These are phyloP conservation scores for Pyrochroa serraticornis DNA, from an alignment of 2,888 invertebrate species.

Conservation along the genomic window DNA sequence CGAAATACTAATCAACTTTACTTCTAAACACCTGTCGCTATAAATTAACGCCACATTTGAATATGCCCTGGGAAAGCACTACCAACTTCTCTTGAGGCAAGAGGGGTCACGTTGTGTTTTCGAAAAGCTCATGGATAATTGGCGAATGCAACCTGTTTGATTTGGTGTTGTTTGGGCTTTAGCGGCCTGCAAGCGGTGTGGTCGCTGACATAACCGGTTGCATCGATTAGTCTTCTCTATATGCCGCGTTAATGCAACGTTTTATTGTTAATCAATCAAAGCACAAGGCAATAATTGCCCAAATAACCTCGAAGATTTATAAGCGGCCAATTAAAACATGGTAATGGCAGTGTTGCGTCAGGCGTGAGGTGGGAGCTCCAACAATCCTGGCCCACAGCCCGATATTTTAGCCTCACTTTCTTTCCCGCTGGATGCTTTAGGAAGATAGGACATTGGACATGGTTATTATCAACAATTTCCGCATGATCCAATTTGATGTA, in stretches of 20 bases:
- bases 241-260: conserved; percentile 27
- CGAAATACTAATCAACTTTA: conserved; percentile 37
- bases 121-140: too few species aligned
- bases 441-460: too few species aligned
- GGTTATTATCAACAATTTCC: too few species aligned
- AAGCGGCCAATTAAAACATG: conserved; percentile 21
- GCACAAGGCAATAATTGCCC: conserved; percentile 26
- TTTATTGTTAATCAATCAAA: conserved; percentile 32
- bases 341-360: conserved; percentile 8
- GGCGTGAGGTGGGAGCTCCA: too few species aligned
- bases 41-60: conserved; percentile 4
- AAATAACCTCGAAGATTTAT: conserved; percentile 26
- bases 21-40: conserved; percentile 28
- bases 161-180: too few species aligned
- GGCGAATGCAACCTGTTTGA: too few species aligned
- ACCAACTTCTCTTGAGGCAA: not conserved
- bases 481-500: too few species aligned
- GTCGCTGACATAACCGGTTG: conserved; percentile 16
- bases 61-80: not conserved
- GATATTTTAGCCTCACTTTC: too few species aligned
- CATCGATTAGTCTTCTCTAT: conserved; percentile 25
- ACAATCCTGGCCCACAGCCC: too few species aligned
- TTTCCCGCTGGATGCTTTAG: too few species aligned
- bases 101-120: not conserved
- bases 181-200: too few species aligned